A percentile compares a stretch with the other conserved stretches of the same genome.
Evolutionary conservation across 2,113 vertebrate genomes (phyloP).

Genomic region (Cnemophilus loriae): DNA sequence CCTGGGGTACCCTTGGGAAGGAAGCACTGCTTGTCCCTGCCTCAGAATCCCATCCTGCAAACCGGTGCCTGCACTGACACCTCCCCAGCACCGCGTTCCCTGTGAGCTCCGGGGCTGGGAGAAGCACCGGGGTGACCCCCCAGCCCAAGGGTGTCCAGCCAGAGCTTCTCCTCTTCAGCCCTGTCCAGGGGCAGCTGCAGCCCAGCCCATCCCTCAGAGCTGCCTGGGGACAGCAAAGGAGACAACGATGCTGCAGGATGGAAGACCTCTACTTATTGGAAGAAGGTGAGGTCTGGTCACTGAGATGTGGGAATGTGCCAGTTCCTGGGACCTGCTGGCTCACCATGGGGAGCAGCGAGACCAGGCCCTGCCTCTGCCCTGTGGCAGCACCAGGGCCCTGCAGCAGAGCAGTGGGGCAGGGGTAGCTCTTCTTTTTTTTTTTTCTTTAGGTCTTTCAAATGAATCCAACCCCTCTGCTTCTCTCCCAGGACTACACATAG

Average conservation of each 20-base stretch:
- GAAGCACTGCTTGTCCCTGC: neutral
- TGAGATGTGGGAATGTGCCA: neutral
- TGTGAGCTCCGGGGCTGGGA: fast-evolving
- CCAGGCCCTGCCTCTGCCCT: neutral
- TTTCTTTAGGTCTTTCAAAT: neutral
- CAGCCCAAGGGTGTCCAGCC: neutral
- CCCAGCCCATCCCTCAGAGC: neutral
- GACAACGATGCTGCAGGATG: fast-evolving
- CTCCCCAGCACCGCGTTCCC: too few relatives aligned
- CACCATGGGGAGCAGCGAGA: neutral
- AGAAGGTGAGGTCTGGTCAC: neutral
- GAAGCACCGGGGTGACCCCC: too few relatives aligned
- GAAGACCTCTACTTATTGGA: neutral
- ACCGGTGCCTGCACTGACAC: neutral
- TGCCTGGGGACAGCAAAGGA: neutral
- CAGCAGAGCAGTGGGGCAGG: neutral
- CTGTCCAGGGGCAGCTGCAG: neutral
- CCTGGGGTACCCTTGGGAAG: neutral
- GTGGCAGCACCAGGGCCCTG: neutral
- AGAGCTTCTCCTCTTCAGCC: neutral
- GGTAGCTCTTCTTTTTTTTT: neutral
- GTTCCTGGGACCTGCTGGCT: neutral
- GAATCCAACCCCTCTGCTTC: neutral
- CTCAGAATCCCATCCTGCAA: neutral
- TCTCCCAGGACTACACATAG: neutral